Evolutionary conservation across 1,140 invertebrate species (phyloP).

Genomic region (Ridgeia piscesae): DNA sequence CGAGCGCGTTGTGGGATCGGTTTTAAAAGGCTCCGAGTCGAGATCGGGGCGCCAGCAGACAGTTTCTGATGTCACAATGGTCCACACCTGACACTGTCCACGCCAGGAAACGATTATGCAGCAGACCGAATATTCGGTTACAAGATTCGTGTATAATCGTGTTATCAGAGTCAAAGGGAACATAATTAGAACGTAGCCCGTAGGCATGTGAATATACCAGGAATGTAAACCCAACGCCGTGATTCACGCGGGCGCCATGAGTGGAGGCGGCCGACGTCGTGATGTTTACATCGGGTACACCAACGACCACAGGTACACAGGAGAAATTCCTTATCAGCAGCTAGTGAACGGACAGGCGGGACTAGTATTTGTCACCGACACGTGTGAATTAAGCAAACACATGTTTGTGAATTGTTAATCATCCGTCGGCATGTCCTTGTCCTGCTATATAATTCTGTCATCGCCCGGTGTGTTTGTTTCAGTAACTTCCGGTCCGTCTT

Average conservation of each 20-base stretch:
- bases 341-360: no score
- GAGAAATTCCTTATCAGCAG: background rate
- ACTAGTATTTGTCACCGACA: background rate
- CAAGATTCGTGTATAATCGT: background rate
- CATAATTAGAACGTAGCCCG: background rate
- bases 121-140: background rate
- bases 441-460: no score
- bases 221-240: background rate
- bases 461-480: no score
- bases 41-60: no score
- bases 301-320: background rate
- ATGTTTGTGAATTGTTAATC: no score
- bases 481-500: no score
- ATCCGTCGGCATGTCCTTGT: no score
- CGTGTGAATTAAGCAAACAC: background rate
- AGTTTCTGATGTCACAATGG: no score
- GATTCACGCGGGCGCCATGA: background rate
- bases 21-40: no score
- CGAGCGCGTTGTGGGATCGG: no score
- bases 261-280: background rate
- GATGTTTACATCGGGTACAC: background rate
- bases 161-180: background rate
- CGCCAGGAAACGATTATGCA: background rate
- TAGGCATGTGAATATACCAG: background rate
- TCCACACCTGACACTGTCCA: background rate